Percentiles rank a stretch among this genome's conserved stretches.
These are phyloP conservation scores for Odocoileus virginianus DNA, from an alignment of 2,113 vertebrate genomes.

Conservation along the genomic window DNA sequence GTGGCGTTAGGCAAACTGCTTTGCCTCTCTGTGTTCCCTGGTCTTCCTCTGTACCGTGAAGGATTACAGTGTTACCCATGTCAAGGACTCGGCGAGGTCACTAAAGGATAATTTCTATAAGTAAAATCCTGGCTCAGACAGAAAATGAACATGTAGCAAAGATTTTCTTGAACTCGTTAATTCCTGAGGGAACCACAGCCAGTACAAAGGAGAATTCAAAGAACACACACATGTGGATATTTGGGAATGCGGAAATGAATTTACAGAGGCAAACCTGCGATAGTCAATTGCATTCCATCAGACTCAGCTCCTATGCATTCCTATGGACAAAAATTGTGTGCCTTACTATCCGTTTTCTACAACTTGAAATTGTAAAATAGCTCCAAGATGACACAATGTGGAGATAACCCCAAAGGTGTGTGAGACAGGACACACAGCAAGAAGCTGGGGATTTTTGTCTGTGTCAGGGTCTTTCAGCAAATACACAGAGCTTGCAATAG, in stretches of 20 bases:
- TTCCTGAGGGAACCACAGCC: background rate
- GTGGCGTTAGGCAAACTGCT: background rate
- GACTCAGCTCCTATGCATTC: background rate
- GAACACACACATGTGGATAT: accelerated
- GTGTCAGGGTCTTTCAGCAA: background rate
- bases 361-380: background rate
- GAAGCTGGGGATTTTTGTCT: background rate
- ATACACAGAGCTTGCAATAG: accelerated
- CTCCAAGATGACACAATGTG: background rate
- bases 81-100: accelerated
- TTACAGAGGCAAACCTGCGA: accelerated
- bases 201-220: background rate
- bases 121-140: background rate
- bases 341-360: background rate
- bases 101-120: background rate
- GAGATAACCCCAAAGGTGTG: background rate
- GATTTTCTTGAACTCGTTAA: background rate
- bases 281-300: background rate
- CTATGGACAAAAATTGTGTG: background rate
- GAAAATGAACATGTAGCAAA: background rate
- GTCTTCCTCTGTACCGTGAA: background rate
- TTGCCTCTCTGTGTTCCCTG: background rate
- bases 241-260: background rate
- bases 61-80: accelerated
- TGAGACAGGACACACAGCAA: accelerated